Percentiles rank a stretch among this genome's conserved stretches.
Evolutionary conservation across 2,797 vertebrate genomes (phyloP).

Genomic region (Poecilia picta): DNA sequence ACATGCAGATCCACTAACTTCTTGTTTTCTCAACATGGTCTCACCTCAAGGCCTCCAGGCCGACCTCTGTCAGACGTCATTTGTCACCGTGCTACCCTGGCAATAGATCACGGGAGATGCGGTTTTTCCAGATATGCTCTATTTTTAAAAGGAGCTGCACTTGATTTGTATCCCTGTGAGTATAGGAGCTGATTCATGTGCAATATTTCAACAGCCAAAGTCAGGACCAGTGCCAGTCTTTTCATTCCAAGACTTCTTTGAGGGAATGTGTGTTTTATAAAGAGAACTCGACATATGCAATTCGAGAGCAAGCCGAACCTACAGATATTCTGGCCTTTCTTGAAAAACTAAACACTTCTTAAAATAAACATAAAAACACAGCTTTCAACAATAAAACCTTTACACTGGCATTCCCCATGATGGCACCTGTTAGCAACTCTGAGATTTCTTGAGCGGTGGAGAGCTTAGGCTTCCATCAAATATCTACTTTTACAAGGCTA

Average conservation of each 20-base stretch:
- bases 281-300: background rate
- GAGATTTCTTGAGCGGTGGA: background rate
- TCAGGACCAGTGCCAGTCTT: slow-evolving; percentile 16
- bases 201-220: slow-evolving; percentile 33
- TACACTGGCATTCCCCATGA: background rate
- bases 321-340: background rate
- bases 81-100: slow-evolving; percentile 44
- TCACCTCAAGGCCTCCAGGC: slow-evolving; percentile 32
- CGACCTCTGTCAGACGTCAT: slow-evolving; percentile 43
- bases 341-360: background rate
- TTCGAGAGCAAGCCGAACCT: background rate
- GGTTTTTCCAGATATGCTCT: slow-evolving; percentile 36
- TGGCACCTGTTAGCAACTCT: background rate
- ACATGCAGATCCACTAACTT: slow-evolving; percentile 21
- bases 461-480: background rate
- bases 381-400: background rate
- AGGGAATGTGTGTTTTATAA: background rate
- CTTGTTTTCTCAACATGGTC: slow-evolving; percentile 47
- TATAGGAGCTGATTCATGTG: slow-evolving; percentile 43
- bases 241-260: slow-evolving; percentile 13
- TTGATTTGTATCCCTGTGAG: slow-evolving; percentile 8
- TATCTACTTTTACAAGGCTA: background rate
- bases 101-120: slow-evolving; percentile 53
- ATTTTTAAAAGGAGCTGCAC: slow-evolving; percentile 32
- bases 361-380: background rate